These are phyloP conservation scores for Drosophila infuscata DNA, from an alignment of 2,888 invertebrate species.

Conservation along the genomic window DNA sequence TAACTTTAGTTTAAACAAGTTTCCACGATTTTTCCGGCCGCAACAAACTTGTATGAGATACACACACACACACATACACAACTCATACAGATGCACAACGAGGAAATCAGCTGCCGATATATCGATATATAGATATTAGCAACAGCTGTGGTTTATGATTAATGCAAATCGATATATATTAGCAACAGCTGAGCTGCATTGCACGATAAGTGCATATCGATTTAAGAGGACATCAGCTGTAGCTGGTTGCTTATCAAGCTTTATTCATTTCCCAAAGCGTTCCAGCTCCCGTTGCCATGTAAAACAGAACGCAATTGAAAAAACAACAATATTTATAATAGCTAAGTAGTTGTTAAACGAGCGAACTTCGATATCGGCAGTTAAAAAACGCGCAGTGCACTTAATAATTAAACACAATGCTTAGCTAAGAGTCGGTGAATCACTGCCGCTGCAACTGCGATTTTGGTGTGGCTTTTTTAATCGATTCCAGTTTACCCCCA, in stretches of 20 bases:
- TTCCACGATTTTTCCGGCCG: constrained; percentile 27
- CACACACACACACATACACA: constrained; percentile 15
- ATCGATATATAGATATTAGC: neutral
- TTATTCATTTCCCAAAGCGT: constrained; percentile 41
- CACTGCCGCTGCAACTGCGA: constrained; percentile 47
- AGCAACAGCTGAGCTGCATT: neutral
- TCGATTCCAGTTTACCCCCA: constrained; percentile 37
- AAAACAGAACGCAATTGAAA: constrained; percentile 29
- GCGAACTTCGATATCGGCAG: neutral
- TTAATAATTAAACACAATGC: constrained; percentile 27
- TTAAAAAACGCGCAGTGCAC: constrained; percentile 16
- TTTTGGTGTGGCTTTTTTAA: constrained; percentile 49
- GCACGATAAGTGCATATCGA: constrained; percentile 15
- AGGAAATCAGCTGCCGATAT: constrained; percentile 32
- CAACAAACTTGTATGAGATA: constrained; percentile 2
- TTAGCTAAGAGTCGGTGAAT: constrained; percentile 44
- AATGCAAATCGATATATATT: constrained; percentile 17
- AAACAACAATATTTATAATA: constrained; percentile 35
- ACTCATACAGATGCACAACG: neutral
- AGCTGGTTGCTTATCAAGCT: constrained; percentile 34
- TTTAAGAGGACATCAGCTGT: constrained; percentile 27
- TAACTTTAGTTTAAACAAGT: neutral
- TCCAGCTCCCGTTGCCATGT: constrained; percentile 36
- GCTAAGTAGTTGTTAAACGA: constrained; percentile 8
- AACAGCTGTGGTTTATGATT: neutral